These are phyloP conservation scores for Chaetops frenatus DNA, from an alignment of 2,113 vertebrate species.

Conservation along the genomic window DNA sequence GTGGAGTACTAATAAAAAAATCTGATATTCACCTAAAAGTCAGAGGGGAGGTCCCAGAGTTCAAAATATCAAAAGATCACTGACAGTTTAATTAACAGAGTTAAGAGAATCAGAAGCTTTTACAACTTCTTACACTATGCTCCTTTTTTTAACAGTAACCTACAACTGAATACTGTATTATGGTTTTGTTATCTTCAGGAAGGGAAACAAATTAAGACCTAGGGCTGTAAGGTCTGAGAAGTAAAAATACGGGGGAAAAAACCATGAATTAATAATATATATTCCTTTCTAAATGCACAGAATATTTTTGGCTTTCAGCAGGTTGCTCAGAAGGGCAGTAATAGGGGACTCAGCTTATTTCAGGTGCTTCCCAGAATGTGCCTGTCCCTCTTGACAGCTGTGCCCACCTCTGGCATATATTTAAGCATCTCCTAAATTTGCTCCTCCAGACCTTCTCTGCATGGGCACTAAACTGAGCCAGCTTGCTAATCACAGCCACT, in stretches of 20 bases:
- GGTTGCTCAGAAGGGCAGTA: not conserved
- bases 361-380: not conserved
- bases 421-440: not conserved
- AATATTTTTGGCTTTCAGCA: not conserved
- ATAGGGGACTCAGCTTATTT: not conserved
- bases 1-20: not conserved
- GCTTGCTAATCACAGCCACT: conserved; percentile 5
- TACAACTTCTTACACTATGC: not conserved
- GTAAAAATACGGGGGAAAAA: not conserved
- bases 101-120: not conserved
- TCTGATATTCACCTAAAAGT: not conserved
- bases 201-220: not conserved
- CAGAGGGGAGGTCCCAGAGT: not conserved
- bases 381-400: not conserved
- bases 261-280: not conserved
- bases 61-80: not conserved
- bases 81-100: not conserved
- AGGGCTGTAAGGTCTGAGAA: not conserved
- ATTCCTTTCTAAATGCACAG: not conserved
- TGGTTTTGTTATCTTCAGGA: not conserved
- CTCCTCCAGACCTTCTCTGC: not conserved
- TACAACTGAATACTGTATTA: not conserved
- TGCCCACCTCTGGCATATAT: not conserved
- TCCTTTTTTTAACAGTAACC: not conserved
- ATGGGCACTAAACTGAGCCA: not conserved